Percentiles rank a stretch among this genome's conserved stretches.
Conservation (phyloP, 2,888 invertebrate species). For the Nemotelus pantherinus region DNA sequence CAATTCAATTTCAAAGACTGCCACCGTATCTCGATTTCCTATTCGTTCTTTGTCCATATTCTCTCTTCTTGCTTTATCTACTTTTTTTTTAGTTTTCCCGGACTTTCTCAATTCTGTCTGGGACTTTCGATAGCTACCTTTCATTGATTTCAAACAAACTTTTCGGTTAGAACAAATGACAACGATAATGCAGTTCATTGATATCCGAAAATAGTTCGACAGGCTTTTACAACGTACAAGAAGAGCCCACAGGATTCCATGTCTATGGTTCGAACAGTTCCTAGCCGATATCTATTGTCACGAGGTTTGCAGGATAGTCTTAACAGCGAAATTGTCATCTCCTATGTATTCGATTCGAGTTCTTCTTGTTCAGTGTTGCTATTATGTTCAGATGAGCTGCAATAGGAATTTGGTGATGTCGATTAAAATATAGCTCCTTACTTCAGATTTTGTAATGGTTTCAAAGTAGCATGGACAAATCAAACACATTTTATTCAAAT, state of each 20-base stretch:
- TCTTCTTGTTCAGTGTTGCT: background rate
- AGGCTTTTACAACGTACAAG: slow-evolving; percentile 27
- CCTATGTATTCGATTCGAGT: slow-evolving; percentile 1
- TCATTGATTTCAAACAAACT: slow-evolving; percentile 49
- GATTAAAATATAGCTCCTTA: too few relatives aligned
- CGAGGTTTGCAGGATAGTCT: background rate
- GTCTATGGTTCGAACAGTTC: slow-evolving; percentile 7
- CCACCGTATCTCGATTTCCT: background rate
- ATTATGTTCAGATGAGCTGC: too few relatives aligned
- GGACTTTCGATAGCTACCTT: slow-evolving; percentile 29
- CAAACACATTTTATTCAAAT: too few relatives aligned
- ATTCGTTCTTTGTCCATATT: too few relatives aligned
- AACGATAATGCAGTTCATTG: slow-evolving; percentile 49
- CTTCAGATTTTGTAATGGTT: too few relatives aligned
- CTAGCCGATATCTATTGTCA: slow-evolving; percentile 3
- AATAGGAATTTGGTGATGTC: too few relatives aligned
- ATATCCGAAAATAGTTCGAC: slow-evolving; percentile 43
- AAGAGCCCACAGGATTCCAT: slow-evolving; percentile 21
- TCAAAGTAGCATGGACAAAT: too few relatives aligned
- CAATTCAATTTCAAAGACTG: slow-evolving; percentile 34
- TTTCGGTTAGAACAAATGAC: slow-evolving; percentile 48
- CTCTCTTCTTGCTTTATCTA: background rate
- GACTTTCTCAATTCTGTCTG: slow-evolving; percentile 45
- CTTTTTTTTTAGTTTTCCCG: slow-evolving; percentile 37
- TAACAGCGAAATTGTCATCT: background rate